These are phyloP conservation scores for Gymnogyps californianus DNA, from an alignment of 2,113 vertebrate species.

Conservation along the genomic window DNA sequence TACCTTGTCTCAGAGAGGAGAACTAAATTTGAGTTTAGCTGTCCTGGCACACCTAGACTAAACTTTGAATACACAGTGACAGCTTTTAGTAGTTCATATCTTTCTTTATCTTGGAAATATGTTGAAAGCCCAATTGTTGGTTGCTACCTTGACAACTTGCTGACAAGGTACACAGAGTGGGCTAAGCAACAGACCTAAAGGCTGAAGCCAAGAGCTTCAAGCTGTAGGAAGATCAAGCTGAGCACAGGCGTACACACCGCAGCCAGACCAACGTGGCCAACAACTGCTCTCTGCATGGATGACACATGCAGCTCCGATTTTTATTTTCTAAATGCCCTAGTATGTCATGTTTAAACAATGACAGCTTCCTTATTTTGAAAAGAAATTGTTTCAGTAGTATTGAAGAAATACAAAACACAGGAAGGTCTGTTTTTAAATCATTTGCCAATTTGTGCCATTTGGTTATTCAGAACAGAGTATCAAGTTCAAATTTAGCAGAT, in stretches of 20 bases:
- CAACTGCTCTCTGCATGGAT: not conserved
- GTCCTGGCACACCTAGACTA: not conserved
- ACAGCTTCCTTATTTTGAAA: not conserved
- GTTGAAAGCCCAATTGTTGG: fast-evolving
- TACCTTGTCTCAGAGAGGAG: not conserved
- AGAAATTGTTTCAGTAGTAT: not conserved
- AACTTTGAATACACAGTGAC: not conserved
- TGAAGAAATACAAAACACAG: not conserved
- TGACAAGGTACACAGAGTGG: not conserved
- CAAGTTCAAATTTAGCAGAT: not conserved
- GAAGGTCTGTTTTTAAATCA: not conserved
- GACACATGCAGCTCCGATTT: fast-evolving
- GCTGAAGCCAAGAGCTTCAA: not conserved
- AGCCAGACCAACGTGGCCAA: not conserved
- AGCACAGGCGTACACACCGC: not conserved
- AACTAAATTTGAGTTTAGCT: not conserved
- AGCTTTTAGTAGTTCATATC: not conserved
- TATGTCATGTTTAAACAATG: not conserved
- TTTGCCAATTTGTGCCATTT: not conserved
- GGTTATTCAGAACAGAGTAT: not conserved
- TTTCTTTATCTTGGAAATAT: not conserved
- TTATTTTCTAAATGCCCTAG: not conserved
- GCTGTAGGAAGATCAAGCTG: not conserved
- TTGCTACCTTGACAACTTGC: not conserved
- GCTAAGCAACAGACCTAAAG: not conserved